Percentiles rank a stretch among this genome's conserved stretches.
These are phyloP conservation scores for Ctenoplectra terminalis DNA, from an alignment of 1,140 invertebrate species.

Conservation along the genomic window DNA sequence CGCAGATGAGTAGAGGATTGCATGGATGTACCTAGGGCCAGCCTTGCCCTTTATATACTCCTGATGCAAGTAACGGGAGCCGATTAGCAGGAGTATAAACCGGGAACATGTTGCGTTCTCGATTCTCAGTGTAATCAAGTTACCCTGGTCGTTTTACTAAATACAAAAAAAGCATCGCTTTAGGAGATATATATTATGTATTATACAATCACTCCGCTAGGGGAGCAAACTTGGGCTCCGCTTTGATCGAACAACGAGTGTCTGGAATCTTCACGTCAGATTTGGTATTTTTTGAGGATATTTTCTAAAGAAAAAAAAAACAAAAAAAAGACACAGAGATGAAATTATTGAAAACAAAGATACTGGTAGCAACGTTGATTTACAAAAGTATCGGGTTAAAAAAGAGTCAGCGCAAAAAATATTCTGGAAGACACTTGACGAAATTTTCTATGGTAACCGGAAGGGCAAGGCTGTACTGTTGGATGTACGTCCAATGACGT, in stretches of 20 bases:
- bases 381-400: background rate
- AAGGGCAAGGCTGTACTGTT: slow-evolving; percentile 42
- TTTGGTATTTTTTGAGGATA: slow-evolving; percentile 35
- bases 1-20: slow-evolving; percentile 83
- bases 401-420: background rate
- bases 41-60: slow-evolving; percentile 81
- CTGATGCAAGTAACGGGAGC: slow-evolving; percentile 81
- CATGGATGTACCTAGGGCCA: slow-evolving; percentile 81
- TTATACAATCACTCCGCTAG: background rate
- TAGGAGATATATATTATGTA: background rate
- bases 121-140: background rate
- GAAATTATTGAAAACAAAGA: background rate
- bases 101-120: background rate
- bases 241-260: background rate
- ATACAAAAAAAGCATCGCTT: background rate
- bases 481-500: slow-evolving; percentile 4
- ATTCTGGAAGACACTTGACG: background rate
- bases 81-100: slow-evolving; percentile 72
- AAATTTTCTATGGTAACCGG: background rate
- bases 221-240: background rate
- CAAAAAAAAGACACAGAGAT: background rate
- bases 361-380: background rate
- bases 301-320: background rate
- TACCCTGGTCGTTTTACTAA: background rate
- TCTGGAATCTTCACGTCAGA: background rate